Percentiles rank a stretch among this genome's conserved stretches.
phyloP scores from a whole-genome alignment of 2,797 vertebrate species.

The Trachurus trachurus region DNA sequence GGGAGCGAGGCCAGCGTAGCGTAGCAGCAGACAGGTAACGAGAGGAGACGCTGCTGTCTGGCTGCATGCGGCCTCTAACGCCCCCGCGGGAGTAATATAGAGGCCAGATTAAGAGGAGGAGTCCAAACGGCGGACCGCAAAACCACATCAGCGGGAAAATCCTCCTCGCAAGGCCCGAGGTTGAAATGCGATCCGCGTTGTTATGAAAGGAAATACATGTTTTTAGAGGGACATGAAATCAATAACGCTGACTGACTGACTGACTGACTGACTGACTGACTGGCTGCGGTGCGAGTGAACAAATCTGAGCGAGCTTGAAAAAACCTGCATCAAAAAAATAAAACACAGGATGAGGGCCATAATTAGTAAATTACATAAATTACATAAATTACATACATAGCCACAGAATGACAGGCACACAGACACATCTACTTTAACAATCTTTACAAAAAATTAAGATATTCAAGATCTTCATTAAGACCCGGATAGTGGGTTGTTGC shows the following conservation, averaged over 20 bases:
- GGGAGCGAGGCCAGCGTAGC: slow-evolving; percentile 35
- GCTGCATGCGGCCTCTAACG: slow-evolving; percentile 33
- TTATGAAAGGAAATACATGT: slow-evolving; percentile 80
- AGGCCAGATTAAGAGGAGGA: slow-evolving; percentile 61
- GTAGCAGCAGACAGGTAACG: slow-evolving; percentile 65
- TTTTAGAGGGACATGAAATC: slow-evolving; percentile 78
- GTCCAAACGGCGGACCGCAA: slow-evolving; percentile 66
- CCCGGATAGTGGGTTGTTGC: too few relatives aligned
- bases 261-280: slow-evolving; percentile 81
- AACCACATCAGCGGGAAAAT: slow-evolving; percentile 62
- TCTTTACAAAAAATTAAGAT: too few relatives aligned
- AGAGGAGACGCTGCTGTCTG: slow-evolving; percentile 47
- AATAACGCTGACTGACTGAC: slow-evolving; percentile 78
- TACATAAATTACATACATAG: too few relatives aligned
- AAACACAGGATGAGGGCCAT: too few relatives aligned
- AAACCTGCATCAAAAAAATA: slow-evolving; percentile 68
- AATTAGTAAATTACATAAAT: too few relatives aligned
- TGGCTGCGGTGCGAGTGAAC: slow-evolving; percentile 75
- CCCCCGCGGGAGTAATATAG: slow-evolving; percentile 37
- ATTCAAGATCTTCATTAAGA: too few relatives aligned
- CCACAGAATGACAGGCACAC: too few relatives aligned
- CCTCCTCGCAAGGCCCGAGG: slow-evolving; percentile 53
- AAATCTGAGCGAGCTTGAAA: slow-evolving; percentile 76
- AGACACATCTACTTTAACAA: too few relatives aligned
- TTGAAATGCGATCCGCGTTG: slow-evolving; percentile 68